Conservation (phyloP, 2,113 vertebrate species). For the Galemys pyrenaicus region DNA sequence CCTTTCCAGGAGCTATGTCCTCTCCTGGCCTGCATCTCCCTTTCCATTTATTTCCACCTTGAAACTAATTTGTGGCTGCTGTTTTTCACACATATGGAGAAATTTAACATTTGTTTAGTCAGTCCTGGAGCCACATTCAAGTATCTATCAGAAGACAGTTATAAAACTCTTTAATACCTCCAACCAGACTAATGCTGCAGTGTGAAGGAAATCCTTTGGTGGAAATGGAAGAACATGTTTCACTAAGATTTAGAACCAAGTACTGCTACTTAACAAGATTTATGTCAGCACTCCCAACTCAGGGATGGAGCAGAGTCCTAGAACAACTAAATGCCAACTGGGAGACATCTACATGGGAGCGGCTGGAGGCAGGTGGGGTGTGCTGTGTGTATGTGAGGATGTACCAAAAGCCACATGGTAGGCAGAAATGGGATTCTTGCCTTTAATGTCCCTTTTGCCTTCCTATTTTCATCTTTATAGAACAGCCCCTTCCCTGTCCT, state of each 20-base stretch:
- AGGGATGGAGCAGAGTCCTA: constrained; percentile 71
- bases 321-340: constrained; percentile 78
- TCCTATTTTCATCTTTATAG: constrained; percentile 84
- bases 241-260: constrained; percentile 67
- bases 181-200: constrained; percentile 55
- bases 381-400: too few species aligned
- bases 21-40: background rate
- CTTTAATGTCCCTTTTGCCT: constrained; percentile 78
- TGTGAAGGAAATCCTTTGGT: constrained; percentile 37
- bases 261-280: constrained; percentile 74
- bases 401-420: constrained; percentile 63
- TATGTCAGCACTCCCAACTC: constrained; percentile 70
- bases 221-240: constrained; percentile 42
- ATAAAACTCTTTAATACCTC: background rate
- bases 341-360: constrained; percentile 67
- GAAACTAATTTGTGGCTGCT: background rate
- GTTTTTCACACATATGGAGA: background rate
- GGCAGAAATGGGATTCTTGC: constrained; percentile 76
- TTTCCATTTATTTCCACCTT: background rate
- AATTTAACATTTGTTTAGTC: constrained; percentile 28
- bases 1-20: background rate
- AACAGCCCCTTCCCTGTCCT: constrained; percentile 81
- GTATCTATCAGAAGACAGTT: background rate
- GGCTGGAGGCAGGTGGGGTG: constrained; percentile 20
- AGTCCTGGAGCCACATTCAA: constrained; percentile 49